Conservation (phyloP, 2,888 invertebrate genomes). For the Chymomyza amoena region DNA sequence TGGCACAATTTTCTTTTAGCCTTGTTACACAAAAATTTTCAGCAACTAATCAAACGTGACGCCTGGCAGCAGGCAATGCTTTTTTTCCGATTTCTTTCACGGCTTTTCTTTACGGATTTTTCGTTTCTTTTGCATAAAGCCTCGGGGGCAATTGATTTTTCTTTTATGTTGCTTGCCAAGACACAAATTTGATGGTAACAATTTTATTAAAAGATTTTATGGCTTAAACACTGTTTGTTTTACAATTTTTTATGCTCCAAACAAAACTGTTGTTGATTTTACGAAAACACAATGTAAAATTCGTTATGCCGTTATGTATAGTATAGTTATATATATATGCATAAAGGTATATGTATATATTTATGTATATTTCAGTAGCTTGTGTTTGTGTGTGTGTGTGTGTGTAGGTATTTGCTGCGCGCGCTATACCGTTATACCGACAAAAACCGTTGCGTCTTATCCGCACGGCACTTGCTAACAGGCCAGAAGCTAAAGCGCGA, state of each 20-base stretch:
- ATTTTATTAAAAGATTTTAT: constrained; percentile 25
- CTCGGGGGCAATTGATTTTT: constrained; percentile 1
- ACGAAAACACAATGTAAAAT: constrained; percentile 6
- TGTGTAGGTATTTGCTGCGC: constrained; percentile 34
- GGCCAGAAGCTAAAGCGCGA: constrained; percentile 68
- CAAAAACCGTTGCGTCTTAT: constrained; percentile 39
- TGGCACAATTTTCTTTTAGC: constrained; percentile 13
- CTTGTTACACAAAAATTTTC: constrained; percentile 31
- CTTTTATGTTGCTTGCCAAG: constrained; percentile 34
- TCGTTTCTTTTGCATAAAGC: constrained; percentile 8
- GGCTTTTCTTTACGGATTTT: background rate
- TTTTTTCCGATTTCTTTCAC: background rate
- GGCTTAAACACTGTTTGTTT: constrained; percentile 21
- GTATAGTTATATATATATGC: constrained; percentile 16
- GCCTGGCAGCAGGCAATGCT: constrained; percentile 29
- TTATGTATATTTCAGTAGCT: constrained; percentile 26
- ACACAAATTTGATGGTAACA: constrained; percentile 9
- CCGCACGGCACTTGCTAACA: constrained; percentile 69
- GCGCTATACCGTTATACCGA: constrained; percentile 42
- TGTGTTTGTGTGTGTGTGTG: constrained; percentile 14
- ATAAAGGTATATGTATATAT: background rate
- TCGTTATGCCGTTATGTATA: background rate
- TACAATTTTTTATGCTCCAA: background rate
- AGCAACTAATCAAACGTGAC: constrained; percentile 31
- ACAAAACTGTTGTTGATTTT: constrained; percentile 5